Percentiles rank a stretch among this genome's conserved stretches.
These are phyloP conservation scores for Rhadinocentrus ornatus DNA, from an alignment of 2,797 vertebrate species.

Conservation along the genomic window DNA sequence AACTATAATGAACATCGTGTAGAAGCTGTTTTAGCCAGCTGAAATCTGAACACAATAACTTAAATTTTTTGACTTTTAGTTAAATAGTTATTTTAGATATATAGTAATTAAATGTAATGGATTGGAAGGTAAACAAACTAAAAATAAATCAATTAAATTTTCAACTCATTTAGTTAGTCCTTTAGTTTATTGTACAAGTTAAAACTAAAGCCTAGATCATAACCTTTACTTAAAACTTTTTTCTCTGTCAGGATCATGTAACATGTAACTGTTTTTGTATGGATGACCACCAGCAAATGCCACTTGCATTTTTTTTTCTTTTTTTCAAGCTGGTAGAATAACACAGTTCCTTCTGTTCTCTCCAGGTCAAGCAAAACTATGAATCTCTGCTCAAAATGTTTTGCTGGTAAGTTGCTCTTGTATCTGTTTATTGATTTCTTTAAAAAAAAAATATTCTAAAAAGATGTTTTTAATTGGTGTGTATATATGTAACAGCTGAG, in stretches of 20 bases:
- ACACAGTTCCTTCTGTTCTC: conserved; percentile 31
- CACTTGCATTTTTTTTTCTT: not conserved
- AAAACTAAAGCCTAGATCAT: not conserved
- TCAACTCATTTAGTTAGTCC: no score
- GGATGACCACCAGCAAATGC: not conserved
- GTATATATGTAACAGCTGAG: not conserved
- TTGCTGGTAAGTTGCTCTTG: conserved; percentile 89
- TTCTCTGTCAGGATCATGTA: not conserved
- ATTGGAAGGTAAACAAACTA: not conserved
- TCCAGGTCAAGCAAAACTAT: conserved; percentile 98
- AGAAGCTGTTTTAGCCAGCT: not conserved
- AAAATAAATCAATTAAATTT: not conserved
- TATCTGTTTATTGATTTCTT: not conserved
- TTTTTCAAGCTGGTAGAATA: conserved; percentile 16
- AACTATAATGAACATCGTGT: not conserved
- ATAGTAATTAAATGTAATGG: not conserved
- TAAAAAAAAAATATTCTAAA: not conserved
- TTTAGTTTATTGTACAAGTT: not conserved
- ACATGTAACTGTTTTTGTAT: not conserved
- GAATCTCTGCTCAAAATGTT: conserved; percentile 99
- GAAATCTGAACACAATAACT: not conserved
- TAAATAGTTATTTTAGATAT: not conserved
- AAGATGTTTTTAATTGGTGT: not conserved
- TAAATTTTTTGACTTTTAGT: not conserved
- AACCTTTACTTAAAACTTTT: not conserved